Base-by-base conservation (phyloP, 2,888 invertebrate species). In the Drosophila neotestacea region DNA sequence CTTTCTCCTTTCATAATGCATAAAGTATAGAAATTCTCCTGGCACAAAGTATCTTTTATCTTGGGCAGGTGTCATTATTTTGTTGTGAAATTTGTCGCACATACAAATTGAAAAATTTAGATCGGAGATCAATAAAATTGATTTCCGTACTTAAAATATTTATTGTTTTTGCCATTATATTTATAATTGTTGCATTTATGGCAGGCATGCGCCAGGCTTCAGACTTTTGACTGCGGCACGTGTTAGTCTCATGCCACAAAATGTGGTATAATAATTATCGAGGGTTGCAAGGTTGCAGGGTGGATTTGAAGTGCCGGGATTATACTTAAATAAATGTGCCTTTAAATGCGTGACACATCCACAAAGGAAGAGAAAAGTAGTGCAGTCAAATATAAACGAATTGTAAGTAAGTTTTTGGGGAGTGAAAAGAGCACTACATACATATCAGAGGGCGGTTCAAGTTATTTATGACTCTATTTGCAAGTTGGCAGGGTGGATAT, bases 381-480 rank as follows among this genome's bases (percentile, higher is more conserved):
- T 76, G 63, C 73, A 64, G 30, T 50, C 13, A 10, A 55, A 54
- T 62, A 42, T 55, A 47, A 41, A 55, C 11, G 55, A 48, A 64
- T 58, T 63, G 61, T 66, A 48, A 56, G 46, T 41, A 59, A 52
- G 70, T 70, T 68, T 51, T 30, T 13, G 6, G 48, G 54, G 69
- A 30, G 63, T 59, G 16, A 38, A 55, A 36, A 28, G 42, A 27
- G 34, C 27, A 10, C 42, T 39, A 46, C 22, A 16, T 47, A 51
- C 47, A 30, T 47, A 38, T 36, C 41, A 55, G 36, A 54, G 50
- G 60, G 60, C 59, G 68, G 34, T 61, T 62, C 39, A 38, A 52
- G 70, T 79, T 73, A 86, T 84, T 84, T 86, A 86, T 86, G 77
- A 70, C 87, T 86, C 65, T 60, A 75, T 81, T 65, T 62, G 39